phyloP scores from a whole-genome alignment of 2,888 invertebrate genomes.

The Lepidocyrtinus sp. region DNA sequence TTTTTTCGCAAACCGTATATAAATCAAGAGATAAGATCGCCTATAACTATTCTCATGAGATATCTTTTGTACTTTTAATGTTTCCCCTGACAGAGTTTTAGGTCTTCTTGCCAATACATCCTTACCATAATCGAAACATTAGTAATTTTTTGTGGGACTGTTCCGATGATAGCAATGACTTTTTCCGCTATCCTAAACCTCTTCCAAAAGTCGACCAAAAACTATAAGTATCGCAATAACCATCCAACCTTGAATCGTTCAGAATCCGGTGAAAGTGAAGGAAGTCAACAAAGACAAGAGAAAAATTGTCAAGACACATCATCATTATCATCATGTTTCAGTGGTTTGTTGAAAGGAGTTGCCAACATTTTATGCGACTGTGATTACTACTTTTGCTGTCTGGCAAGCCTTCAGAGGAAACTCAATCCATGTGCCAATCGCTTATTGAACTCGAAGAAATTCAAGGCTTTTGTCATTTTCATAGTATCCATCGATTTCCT shows the following conservation, averaged over 20 bases:
- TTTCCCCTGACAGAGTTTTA: slow-evolving; percentile 8
- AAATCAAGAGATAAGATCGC: too few relatives aligned
- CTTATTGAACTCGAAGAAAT: slow-evolving; percentile 36
- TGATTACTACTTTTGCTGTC: slow-evolving; percentile 54
- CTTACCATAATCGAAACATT: slow-evolving; percentile 47
- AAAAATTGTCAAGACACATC: neutral
- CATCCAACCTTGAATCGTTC: neutral
- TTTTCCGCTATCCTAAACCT: slow-evolving; percentile 38
- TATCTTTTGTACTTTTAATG: too few relatives aligned
- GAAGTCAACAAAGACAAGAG: slow-evolving; percentile 7
- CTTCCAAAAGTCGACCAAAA: slow-evolving; percentile 34
- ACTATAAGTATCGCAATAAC: neutral
- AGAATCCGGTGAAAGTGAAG: slow-evolving; percentile 3
- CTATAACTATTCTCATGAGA: too few relatives aligned
- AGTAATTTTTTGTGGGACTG: slow-evolving; percentile 51
- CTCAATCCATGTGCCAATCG: slow-evolving; percentile 35
- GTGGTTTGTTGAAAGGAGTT: slow-evolving; percentile 17
- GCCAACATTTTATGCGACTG: slow-evolving; percentile 39
- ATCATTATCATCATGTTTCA: neutral
- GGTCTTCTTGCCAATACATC: slow-evolving; percentile 45
- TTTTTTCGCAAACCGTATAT: neutral
- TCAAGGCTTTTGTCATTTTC: slow-evolving; percentile 40
- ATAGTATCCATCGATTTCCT: slow-evolving; percentile 34
- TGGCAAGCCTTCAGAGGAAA: slow-evolving; percentile 49
- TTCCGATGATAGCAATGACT: slow-evolving; percentile 49